Conservation (phyloP, 2,888 invertebrate species). For the Acleris emargana region DNA sequence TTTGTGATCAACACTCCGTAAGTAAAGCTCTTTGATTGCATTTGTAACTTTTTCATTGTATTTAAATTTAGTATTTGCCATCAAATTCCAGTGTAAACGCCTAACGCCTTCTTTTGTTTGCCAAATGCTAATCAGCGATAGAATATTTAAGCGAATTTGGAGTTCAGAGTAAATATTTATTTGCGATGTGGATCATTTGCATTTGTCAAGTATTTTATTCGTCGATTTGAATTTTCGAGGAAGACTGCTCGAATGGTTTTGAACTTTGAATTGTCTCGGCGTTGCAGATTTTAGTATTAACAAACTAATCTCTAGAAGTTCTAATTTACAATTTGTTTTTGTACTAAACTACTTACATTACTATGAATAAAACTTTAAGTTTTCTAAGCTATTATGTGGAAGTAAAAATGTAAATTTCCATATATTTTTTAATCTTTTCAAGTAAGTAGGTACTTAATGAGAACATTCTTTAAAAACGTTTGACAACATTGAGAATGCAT, state of each 20-base stretch:
- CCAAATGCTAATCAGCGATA: slow-evolving; percentile 44
- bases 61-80: slow-evolving; percentile 22
- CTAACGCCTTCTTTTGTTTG: slow-evolving; percentile 41
- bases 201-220: slow-evolving; percentile 17
- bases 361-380: too few relatives aligned
- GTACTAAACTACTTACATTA: too few relatives aligned
- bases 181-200: slow-evolving; percentile 31
- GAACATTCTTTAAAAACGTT: too few relatives aligned
- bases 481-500: too few relatives aligned
- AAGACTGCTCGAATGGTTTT: slow-evolving; percentile 1
- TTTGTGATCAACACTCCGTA: too few relatives aligned
- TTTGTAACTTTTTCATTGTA: slow-evolving; percentile 10
- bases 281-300: not conserved
- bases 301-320: too few relatives aligned
- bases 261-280: not conserved
- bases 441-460: too few relatives aligned
- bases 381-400: too few relatives aligned
- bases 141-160: slow-evolving; percentile 43
- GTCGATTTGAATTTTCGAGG: slow-evolving; percentile 16
- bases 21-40: not conserved
- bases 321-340: too few relatives aligned
- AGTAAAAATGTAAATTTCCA: too few relatives aligned
- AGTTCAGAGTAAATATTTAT: slow-evolving; percentile 36
- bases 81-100: slow-evolving; percentile 11
- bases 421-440: too few relatives aligned